Evolutionary conservation across 1,140 invertebrate genomes (phyloP).

Genomic region (Pseudoatta argentina): DNA sequence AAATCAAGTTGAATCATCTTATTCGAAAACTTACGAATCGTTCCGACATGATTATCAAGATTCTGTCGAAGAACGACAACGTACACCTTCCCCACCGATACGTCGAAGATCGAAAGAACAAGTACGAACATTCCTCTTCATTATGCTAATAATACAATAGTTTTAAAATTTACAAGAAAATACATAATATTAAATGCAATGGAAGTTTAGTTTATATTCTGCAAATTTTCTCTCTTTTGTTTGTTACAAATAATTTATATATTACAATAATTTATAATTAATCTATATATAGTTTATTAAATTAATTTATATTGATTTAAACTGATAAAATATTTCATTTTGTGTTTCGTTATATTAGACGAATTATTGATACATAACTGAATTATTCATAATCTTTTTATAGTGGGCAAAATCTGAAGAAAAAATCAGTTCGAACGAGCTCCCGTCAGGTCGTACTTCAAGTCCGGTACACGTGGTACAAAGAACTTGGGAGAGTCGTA

Average conservation of each 20-base stretch:
- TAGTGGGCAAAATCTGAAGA: slow-evolving; percentile 74
- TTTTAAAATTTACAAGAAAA: neutral
- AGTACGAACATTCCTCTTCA: neutral
- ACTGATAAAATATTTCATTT: neutral
- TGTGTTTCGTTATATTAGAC: neutral
- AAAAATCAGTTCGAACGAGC: slow-evolving; percentile 68
- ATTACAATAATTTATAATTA: too few species aligned
- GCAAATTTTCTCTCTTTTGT: neutral
- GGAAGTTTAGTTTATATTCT: neutral
- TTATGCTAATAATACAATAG: neutral
- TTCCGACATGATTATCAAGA: slow-evolving; percentile 75
- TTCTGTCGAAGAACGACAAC: slow-evolving; percentile 79
- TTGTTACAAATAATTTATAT: neutral
- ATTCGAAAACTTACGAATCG: slow-evolving; percentile 77
- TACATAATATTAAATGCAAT: neutral
- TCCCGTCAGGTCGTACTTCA: slow-evolving; percentile 45
- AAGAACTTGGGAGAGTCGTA: slow-evolving; percentile 82
- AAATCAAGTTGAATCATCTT: slow-evolving; percentile 77
- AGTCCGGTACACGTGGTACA: slow-evolving; percentile 81
- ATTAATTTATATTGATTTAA: neutral
- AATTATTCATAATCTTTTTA: neutral
- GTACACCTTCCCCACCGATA: slow-evolving; percentile 84
- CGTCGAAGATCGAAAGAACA: slow-evolving; percentile 74
- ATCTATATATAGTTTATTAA: neutral
- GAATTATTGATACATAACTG: neutral